These are phyloP conservation scores for Rhinoderma darwinii DNA, from an alignment of 2,113 vertebrate species.

Conservation along the genomic window DNA sequence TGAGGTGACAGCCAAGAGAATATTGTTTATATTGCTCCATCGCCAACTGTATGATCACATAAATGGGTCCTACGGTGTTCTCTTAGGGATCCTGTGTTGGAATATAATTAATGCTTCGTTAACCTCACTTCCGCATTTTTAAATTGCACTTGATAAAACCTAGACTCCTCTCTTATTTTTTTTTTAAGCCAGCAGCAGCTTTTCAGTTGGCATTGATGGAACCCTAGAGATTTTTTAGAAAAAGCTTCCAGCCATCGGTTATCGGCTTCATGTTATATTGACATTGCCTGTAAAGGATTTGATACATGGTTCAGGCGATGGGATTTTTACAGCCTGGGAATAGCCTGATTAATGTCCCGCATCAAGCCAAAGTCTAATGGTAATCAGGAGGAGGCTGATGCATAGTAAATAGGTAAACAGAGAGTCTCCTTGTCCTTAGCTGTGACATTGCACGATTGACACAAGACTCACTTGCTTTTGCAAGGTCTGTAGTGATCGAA, in stretches of 20 bases:
- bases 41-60: background rate
- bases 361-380: constrained; percentile 56
- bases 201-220: constrained; percentile 32
- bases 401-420: constrained; percentile 56
- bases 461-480: background rate
- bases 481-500: background rate
- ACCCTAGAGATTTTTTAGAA: constrained; percentile 42
- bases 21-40: constrained; percentile 22
- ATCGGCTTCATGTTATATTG: constrained; percentile 55
- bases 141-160: constrained; percentile 35
- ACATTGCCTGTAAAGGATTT: constrained; percentile 57
- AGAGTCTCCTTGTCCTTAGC: constrained; percentile 47
- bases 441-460: constrained; percentile 40
- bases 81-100: background rate
- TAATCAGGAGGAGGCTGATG: constrained; percentile 44
- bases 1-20: constrained; percentile 1
- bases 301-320: constrained; percentile 52
- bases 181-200: constrained; percentile 27
- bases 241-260: constrained; percentile 53
- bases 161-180: constrained; percentile 2
- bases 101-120: constrained; percentile 3
- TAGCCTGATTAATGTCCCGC: constrained; percentile 58
- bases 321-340: constrained; percentile 56
- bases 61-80: background rate
- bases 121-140: background rate